A percentile compares a stretch with the other conserved stretches of the same genome.
phyloP scores from a whole-genome alignment of 2,113 vertebrate genomes.

The Orcinus orca region DNA sequence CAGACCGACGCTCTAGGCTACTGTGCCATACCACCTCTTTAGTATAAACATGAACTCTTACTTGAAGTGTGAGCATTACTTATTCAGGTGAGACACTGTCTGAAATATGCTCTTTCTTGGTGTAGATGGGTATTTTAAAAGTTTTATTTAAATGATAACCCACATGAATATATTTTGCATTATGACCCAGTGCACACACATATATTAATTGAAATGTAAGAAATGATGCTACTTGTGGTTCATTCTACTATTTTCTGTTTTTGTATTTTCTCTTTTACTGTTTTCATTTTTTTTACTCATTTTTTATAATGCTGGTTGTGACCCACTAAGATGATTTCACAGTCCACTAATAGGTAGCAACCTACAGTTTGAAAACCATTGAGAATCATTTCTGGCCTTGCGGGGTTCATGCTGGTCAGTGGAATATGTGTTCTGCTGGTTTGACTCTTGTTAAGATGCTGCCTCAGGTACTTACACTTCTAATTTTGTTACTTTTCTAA shows the following conservation, averaged over 20 bases:
- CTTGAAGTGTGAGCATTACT: background rate
- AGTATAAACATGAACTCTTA: background rate
- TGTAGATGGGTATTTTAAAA: background rate
- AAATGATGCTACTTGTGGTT: background rate
- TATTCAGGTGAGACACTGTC: background rate
- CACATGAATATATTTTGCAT: background rate
- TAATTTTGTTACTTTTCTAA: slow-evolving; percentile 68
- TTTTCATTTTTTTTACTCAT: background rate
- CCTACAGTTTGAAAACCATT: background rate
- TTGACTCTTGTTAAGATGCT: background rate
- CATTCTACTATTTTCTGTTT: background rate
- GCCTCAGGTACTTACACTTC: slow-evolving; percentile 10
- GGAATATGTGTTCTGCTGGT: background rate
- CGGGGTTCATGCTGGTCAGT: background rate
- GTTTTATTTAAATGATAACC: background rate
- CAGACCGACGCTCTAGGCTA: background rate
- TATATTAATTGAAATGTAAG: background rate
- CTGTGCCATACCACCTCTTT: background rate
- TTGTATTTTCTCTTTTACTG: background rate
- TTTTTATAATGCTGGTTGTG: background rate
- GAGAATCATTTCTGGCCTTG: background rate
- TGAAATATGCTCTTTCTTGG: background rate
- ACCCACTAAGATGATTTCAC: background rate
- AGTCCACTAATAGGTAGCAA: background rate
- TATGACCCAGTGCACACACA: background rate